Evolutionary conservation across 2,113 vertebrate species (phyloP).

Genomic region (Ptilonorhynchus violaceus): DNA sequence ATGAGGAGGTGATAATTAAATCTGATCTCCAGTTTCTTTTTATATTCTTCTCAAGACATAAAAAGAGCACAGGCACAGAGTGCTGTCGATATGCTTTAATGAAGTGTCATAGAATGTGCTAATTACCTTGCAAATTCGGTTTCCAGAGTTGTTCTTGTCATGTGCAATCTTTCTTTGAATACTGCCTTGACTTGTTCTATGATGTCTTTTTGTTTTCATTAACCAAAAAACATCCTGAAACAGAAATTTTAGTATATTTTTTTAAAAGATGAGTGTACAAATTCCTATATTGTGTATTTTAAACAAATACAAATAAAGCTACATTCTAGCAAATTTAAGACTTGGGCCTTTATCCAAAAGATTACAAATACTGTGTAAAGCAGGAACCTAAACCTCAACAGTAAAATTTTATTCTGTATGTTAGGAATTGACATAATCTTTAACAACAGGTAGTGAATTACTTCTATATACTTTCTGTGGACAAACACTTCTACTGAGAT

Average conservation of each 20-base stretch:
- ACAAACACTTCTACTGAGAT: not conserved
- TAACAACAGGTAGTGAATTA: not conserved
- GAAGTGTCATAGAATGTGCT: not conserved
- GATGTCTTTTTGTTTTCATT: not conserved
- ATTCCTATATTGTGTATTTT: not conserved
- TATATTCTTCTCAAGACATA: not conserved
- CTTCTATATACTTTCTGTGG: not conserved
- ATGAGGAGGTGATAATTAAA: conserved; percentile 4
- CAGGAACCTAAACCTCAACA: not conserved
- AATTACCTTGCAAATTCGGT: not conserved
- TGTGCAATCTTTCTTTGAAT: not conserved
- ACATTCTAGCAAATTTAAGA: not conserved
- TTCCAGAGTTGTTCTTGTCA: not conserved
- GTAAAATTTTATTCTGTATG: not conserved
- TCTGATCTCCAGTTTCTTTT: not conserved
- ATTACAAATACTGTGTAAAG: not conserved
- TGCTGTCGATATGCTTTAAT: not conserved
- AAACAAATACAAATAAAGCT: not conserved
- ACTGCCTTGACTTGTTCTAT: not conserved
- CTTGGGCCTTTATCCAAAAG: not conserved
- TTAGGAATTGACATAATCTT: not conserved
- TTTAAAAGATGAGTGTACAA: fast-evolving
- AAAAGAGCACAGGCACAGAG: not conserved
- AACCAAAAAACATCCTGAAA: not conserved
- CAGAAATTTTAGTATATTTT: not conserved